phyloP scores from a whole-genome alignment of 2,888 invertebrate genomes.

The Labia minor region DNA sequence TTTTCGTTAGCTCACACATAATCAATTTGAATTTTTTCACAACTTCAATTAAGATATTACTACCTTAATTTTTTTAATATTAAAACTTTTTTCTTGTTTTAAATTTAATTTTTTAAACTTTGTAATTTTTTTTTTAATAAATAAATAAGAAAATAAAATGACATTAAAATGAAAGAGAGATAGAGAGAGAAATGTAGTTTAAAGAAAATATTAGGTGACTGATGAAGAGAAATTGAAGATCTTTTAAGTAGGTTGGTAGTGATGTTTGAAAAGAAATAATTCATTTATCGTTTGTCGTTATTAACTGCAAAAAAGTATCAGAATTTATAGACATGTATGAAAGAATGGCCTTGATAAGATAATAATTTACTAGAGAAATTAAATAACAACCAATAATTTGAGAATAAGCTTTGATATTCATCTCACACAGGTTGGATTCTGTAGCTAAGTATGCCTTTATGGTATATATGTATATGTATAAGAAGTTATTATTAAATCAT shows the following conservation, averaged over 20 bases:
- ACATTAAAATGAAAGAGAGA: no score
- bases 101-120: neutral
- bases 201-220: neutral
- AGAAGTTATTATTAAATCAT: no score
- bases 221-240: neutral
- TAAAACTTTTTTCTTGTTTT: neutral
- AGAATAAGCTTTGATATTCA: no score
- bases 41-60: neutral
- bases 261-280: neutral
- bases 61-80: neutral
- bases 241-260: neutral
- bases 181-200: neutral
- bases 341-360: no score
- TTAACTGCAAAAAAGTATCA: no score
- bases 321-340: no score
- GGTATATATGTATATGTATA: no score
- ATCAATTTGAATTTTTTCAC: neutral
- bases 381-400: no score
- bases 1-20: neutral
- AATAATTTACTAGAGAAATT: no score
- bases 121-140: neutral
- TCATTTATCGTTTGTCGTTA: neutral
- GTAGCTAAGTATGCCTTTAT: no score
- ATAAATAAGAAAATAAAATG: no score
- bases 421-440: no score